Percentiles rank a stretch among this genome's conserved stretches.
These are phyloP conservation scores for Marisa cornuarietis DNA, from an alignment of 1,140 invertebrate genomes.

Conservation along the genomic window DNA sequence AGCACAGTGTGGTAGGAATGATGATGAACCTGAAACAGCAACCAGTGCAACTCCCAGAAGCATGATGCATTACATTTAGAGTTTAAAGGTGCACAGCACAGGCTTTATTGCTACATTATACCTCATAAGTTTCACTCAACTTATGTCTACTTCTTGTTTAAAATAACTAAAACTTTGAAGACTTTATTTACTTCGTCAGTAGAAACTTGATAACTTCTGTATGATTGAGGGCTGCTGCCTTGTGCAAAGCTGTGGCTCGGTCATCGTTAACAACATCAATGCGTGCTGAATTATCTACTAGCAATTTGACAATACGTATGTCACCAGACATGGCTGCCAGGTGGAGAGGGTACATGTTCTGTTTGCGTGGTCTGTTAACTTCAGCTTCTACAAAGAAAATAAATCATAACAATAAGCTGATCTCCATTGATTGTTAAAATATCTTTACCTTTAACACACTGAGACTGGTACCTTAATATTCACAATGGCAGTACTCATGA, in stretches of 20 bases:
- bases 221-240: constrained; percentile 64
- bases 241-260: constrained; percentile 68
- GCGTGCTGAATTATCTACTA: constrained; percentile 63
- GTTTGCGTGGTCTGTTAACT: constrained; percentile 61
- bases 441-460: no score
- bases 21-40: no score
- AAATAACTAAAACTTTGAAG: not conserved
- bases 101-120: no score
- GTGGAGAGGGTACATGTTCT: constrained; percentile 65
- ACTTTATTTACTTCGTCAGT: constrained; percentile 55
- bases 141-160: not conserved
- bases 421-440: no score
- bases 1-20: no score
- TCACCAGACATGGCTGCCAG: constrained; percentile 66
- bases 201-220: constrained; percentile 62
- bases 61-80: no score
- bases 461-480: no score
- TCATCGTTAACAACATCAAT: constrained; percentile 66
- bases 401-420: not conserved
- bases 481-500: no score
- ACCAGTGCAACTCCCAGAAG: no score
- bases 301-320: constrained; percentile 57
- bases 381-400: constrained; percentile 56
- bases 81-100: no score
- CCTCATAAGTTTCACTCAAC: no score